Conservation (phyloP, 2,888 invertebrate species). For the Acanthosepion esculentum region DNA sequence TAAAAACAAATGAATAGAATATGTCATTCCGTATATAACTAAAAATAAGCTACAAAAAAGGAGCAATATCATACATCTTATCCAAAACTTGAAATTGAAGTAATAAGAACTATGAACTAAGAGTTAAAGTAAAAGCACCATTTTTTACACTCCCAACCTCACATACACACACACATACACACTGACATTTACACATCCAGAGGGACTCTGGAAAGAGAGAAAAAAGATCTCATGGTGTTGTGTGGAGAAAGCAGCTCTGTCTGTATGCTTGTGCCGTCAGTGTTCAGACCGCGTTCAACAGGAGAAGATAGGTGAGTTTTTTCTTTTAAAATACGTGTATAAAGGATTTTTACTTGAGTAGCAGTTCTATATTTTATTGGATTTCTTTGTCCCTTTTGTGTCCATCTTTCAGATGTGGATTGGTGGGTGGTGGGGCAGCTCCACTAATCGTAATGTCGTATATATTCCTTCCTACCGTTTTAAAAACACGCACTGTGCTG, state of each 20-base stretch:
- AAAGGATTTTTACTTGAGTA: not conserved
- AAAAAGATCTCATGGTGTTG: not conserved
- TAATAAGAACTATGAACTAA: no score
- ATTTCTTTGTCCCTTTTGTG: not conserved
- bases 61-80: no score
- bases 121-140: no score
- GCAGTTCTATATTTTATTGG: not conserved
- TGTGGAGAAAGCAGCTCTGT: not conserved
- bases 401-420: not conserved
- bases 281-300: not conserved
- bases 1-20: no score
- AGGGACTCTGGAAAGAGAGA: not conserved
- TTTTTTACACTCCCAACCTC: not conserved
- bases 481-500: not conserved
- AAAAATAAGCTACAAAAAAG: no score
- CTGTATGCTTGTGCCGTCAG: not conserved
- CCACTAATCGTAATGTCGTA: not conserved
- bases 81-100: no score
- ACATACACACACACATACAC: no score
- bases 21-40: no score
- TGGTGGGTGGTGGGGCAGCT: not conserved
- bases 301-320: slow-evolving; percentile 33
- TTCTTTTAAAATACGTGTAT: not conserved
- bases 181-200: not conserved
- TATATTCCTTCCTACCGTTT: not conserved